Conservation (phyloP, 2,113 vertebrate genomes). For the Donacobius atricapilla region DNA sequence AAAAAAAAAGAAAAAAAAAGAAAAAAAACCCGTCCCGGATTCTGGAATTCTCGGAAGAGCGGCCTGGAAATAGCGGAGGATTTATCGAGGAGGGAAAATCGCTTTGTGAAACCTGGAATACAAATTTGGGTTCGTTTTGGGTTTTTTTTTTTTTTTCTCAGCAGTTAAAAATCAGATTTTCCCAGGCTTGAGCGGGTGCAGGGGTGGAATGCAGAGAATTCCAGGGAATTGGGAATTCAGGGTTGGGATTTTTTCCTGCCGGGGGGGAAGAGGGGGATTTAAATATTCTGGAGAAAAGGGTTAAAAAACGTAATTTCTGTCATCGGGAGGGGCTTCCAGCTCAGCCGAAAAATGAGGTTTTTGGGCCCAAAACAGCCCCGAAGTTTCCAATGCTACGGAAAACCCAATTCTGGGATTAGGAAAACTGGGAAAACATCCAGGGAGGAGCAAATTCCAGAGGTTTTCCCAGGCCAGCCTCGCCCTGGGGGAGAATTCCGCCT, state of each 20-base stretch:
- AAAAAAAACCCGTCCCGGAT: neutral
- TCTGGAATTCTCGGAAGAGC: neutral
- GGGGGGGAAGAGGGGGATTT: neutral
- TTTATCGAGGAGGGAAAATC: slow-evolving; percentile 16
- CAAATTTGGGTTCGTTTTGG: neutral
- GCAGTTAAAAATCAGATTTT: slow-evolving; percentile 32
- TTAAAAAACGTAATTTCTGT: neutral
- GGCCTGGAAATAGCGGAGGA: neutral
- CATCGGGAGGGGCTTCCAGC: neutral
- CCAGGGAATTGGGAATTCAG: neutral
- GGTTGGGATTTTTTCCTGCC: neutral
- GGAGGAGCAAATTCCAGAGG: neutral
- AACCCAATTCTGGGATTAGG: neutral
- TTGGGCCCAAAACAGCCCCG: neutral
- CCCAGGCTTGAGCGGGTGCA: neutral
- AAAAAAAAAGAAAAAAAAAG: neutral
- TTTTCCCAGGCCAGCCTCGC: neutral
- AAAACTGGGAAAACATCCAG: neutral
- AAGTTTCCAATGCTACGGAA: neutral
- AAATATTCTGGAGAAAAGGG: neutral
- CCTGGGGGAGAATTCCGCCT: slow-evolving; percentile 4
- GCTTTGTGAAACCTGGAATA: neutral
- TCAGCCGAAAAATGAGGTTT: neutral
- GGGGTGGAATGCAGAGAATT: slow-evolving; percentile 34
- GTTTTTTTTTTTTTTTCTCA: neutral